These are phyloP conservation scores for Alloplasta piceator DNA, from an alignment of 2,888 invertebrate genomes.

Conservation along the genomic window DNA sequence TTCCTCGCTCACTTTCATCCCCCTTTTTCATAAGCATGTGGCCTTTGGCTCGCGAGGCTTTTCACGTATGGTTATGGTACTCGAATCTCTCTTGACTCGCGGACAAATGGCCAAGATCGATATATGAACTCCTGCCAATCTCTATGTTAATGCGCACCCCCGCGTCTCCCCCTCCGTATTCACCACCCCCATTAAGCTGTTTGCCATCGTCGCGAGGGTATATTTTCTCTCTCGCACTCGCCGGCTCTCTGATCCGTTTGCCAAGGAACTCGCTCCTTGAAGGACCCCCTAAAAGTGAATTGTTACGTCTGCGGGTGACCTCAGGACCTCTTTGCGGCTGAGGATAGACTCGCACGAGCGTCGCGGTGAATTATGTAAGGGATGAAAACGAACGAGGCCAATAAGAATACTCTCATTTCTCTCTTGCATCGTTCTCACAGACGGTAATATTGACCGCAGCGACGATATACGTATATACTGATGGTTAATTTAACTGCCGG, in stretches of 20 bases:
- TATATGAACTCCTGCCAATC: constrained; percentile 83
- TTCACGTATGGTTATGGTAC: constrained; percentile 76
- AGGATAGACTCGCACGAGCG: constrained; percentile 61
- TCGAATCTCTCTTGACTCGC: constrained; percentile 71
- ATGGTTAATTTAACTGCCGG: no score
- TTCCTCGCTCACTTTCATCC: constrained; percentile 19
- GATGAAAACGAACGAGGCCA: constrained; percentile 53
- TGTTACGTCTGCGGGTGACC: constrained; percentile 83
- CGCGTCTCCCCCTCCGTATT: constrained; percentile 26
- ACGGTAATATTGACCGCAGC: constrained; percentile 32
- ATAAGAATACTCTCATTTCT: constrained; percentile 41
- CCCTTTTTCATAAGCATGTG: constrained; percentile 5
- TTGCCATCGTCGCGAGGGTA: constrained; percentile 65
- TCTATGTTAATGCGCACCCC: constrained; percentile 81
- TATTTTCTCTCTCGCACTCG: constrained; percentile 23
- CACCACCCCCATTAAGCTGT: constrained; percentile 36
- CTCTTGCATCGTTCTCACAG: neutral
- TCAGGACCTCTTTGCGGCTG: constrained; percentile 79
- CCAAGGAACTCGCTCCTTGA: constrained; percentile 70
- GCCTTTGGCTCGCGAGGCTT: constrained; percentile 42
- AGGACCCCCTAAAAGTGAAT: constrained; percentile 83
- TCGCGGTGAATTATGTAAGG: constrained; percentile 77
- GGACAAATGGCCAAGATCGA: constrained; percentile 77
- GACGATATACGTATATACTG: neutral
- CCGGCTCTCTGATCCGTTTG: constrained; percentile 37